phyloP scores from a whole-genome alignment of 1,140 invertebrate species.

The Drosophila oshimai region DNA sequence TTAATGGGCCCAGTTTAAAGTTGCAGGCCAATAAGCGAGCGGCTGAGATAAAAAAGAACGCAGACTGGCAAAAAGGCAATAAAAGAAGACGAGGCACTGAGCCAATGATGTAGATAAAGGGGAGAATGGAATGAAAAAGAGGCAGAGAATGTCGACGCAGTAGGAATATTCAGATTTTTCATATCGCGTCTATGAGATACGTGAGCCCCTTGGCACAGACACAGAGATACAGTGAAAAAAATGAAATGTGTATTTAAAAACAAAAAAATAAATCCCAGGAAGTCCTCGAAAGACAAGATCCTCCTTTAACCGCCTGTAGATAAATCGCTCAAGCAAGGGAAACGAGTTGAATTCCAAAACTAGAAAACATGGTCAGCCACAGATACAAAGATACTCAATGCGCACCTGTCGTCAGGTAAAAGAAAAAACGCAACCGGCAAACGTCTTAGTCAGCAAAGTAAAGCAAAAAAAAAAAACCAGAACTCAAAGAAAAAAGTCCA shows the following conservation, averaged over 20 bases:
- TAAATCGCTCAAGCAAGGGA: conserved; percentile 14
- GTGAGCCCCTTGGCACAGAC: conserved; percentile 21
- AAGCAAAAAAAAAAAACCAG: conserved; percentile 5
- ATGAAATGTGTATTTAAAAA: not conserved
- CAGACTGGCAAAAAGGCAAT: conserved; percentile 29
- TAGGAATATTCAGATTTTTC: conserved; percentile 31
- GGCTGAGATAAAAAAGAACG: conserved; percentile 41
- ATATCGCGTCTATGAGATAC: conserved; percentile 49
- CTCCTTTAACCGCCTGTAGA: not conserved
- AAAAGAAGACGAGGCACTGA: conserved; percentile 22
- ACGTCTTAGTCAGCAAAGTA: conserved; percentile 51
- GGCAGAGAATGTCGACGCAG: conserved; percentile 1
- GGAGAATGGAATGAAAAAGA: not conserved
- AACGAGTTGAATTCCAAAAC: conserved; percentile 53
- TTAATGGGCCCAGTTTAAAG: conserved; percentile 49
- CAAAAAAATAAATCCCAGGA: not conserved
- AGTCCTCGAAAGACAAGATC: conserved; percentile 20
- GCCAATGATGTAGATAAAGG: conserved; percentile 36
- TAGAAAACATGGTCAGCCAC: conserved; percentile 9
- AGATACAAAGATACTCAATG: conserved; percentile 11
- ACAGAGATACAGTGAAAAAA: conserved; percentile 1
- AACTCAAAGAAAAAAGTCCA: conserved; percentile 24
- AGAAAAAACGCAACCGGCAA: conserved; percentile 45
- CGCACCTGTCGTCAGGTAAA: conserved; percentile 60
- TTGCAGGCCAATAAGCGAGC: conserved; percentile 35